phyloP scores from a whole-genome alignment of 2,113 vertebrate species.

The Oplegnathus fasciatus region DNA sequence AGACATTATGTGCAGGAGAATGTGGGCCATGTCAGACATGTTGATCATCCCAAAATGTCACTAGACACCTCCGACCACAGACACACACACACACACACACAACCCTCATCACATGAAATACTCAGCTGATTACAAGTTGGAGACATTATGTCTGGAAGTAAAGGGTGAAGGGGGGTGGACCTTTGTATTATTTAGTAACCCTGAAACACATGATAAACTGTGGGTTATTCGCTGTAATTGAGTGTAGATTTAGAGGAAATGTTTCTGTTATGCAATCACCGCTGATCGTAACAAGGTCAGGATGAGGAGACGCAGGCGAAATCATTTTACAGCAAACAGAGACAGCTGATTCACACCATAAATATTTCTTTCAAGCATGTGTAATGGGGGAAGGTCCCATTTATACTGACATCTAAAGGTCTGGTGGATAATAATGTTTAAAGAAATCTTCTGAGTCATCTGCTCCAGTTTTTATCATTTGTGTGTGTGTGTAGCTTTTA shows the following conservation, averaged over 20 bases:
- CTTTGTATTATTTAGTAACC: conserved; percentile 22
- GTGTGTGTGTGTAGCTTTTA: conserved; percentile 1
- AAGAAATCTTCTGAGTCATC: too few relatives aligned
- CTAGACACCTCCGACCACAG: conserved; percentile 7
- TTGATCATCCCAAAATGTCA: background rate
- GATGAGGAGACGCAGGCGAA: background rate
- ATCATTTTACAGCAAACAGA: conserved; percentile 19
- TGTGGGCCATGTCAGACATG: conserved; percentile 17
- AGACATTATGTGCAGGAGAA: conserved; percentile 8
- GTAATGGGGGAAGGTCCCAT: background rate
- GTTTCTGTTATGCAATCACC: conserved; percentile 24
- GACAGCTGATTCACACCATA: background rate
- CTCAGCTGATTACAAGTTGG: conserved; percentile 45
- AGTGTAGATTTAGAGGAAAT: conserved; percentile 24
- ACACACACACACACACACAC: conserved; percentile 16
- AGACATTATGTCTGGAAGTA: conserved; percentile 11
- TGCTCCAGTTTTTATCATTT: background rate
- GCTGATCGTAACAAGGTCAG: conserved; percentile 16
- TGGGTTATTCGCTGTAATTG: background rate
- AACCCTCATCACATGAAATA: conserved; percentile 22
- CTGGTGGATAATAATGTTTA: background rate
- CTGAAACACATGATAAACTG: conserved; percentile 37
- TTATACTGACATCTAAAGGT: conserved; percentile 15
- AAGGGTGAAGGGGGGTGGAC: background rate
- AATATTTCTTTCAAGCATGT: background rate